These are phyloP conservation scores for Drosophila nigromelanica DNA, from an alignment of 1,140 invertebrate species.

Conservation along the genomic window DNA sequence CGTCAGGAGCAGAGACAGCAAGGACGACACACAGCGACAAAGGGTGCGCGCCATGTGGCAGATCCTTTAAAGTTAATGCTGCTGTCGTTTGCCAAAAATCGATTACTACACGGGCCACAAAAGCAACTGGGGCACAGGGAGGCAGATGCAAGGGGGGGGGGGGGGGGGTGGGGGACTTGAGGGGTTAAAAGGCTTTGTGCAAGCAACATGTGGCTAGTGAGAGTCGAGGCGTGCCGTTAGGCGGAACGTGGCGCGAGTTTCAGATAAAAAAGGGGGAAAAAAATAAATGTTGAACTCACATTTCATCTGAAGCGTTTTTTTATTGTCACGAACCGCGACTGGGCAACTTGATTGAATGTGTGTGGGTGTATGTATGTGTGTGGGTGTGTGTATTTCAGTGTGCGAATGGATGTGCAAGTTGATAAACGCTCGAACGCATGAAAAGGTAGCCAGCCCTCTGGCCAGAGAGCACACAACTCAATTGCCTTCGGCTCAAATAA, in stretches of 20 bases:
- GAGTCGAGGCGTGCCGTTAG: not conserved
- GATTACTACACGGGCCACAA: constrained; percentile 49
- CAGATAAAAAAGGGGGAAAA: constrained; percentile 2
- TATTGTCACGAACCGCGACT: constrained; percentile 39
- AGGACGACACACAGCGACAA: not conserved
- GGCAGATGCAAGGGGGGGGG: not conserved
- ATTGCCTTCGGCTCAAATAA: constrained; percentile 43
- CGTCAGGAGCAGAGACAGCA: constrained; percentile 1
- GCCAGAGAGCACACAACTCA: constrained; percentile 4
- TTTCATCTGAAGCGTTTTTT: constrained; percentile 21
- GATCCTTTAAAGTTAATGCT: constrained; percentile 39
- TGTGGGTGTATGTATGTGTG: not conserved
- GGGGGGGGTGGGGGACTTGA: no score
- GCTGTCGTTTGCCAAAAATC: constrained; percentile 66
- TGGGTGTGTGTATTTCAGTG: constrained; percentile 2
- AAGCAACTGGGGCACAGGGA: not conserved
- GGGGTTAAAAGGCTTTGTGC: no score
- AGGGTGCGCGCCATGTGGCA: constrained; percentile 15
- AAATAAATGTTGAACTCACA: constrained; percentile 5
- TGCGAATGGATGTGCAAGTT: not conserved
- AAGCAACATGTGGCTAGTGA: constrained; percentile 67
- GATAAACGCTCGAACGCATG: constrained; percentile 26
- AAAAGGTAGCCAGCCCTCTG: not conserved
- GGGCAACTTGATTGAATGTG: constrained; percentile 54
- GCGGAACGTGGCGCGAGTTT: not conserved